Evolutionary conservation across 2,113 vertebrate species (phyloP).

Genomic region (Nansenia antarctica): DNA sequence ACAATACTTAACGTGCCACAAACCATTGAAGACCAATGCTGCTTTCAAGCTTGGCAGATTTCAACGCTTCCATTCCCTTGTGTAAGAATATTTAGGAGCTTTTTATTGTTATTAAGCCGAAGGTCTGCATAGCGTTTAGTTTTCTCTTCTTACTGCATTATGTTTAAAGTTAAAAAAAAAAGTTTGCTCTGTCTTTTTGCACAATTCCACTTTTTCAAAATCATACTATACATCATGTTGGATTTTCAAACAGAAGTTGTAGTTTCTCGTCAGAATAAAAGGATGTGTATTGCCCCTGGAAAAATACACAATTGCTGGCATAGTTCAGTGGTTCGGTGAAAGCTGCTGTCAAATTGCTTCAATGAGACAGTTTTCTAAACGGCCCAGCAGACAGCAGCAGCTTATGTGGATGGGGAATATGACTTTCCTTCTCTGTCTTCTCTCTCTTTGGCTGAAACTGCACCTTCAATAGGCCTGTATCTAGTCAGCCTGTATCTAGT

Average conservation of each 20-base stretch:
- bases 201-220: too few relatives aligned
- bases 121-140: slow-evolving; percentile 2
- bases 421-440: neutral
- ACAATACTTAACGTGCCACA: neutral
- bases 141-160: neutral
- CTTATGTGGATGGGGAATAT: neutral
- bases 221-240: too few relatives aligned
- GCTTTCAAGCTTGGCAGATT: slow-evolving; percentile 8
- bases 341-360: neutral
- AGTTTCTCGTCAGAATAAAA: too few relatives aligned
- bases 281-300: too few relatives aligned
- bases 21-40: slow-evolving; percentile 1
- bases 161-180: neutral
- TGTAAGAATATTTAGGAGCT: neutral
- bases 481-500: too few relatives aligned
- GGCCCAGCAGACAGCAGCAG: neutral
- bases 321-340: neutral
- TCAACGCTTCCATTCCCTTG: slow-evolving; percentile 14
- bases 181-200: too few relatives aligned
- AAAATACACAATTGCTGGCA: too few relatives aligned
- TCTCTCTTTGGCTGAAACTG: neutral
- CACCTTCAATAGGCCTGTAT: neutral
- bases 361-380: neutral
- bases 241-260: too few relatives aligned
- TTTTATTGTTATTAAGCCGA: slow-evolving; percentile 11